Evolutionary conservation across 2,797 vertebrate genomes (phyloP), one percentile per base, ranked within the genome.

Genomic region (Hirundo rustica): DNA sequence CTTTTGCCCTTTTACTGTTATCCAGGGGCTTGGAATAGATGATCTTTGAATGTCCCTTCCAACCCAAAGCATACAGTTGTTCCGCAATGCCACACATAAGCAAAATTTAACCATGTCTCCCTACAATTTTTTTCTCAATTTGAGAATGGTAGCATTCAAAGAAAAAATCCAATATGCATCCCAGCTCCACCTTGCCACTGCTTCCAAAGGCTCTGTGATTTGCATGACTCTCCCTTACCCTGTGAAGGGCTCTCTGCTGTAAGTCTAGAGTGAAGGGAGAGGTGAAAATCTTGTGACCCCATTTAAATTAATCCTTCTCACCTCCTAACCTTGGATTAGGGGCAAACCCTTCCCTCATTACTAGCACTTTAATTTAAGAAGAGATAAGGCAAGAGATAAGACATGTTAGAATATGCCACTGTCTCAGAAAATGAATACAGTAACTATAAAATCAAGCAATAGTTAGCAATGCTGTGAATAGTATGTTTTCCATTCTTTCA

Each of bases 401-500:
- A 80, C 51, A 68, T 40, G 38, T n/a, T 88, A 71, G 51, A 93
- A 92, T 89, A 88, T 74, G 72, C 89, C 87, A 76, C 94, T 95
- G 53, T 81, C 88, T 73, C 2, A 87, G 79, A 86, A 92, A 94
- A 67, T 0, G 2, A 93, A 93, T 89, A 97, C 85, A 95, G 92
- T 94, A 91, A 75, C 89, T 85, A 85, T 66, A 80, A 93, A 96
- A 96, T 89, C 92, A 93, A 85, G 92, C 78, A 83, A 91, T 60
- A 83, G 51, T 65, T 85, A 73, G 71, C 80, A 75, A 95, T 92
- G 96, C 62, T 91, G 76, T 93, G 96, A 96, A 96, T 58, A 81
- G 85, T 94, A 36, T 91, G 92, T 79, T 89, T 85, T 89, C 62
- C 85, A 84, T 93, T 96, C 93, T 96, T 92, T 92, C 95, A 96